Conservation (phyloP, 2,797 vertebrate genomes). For the Picus viridis region DNA sequence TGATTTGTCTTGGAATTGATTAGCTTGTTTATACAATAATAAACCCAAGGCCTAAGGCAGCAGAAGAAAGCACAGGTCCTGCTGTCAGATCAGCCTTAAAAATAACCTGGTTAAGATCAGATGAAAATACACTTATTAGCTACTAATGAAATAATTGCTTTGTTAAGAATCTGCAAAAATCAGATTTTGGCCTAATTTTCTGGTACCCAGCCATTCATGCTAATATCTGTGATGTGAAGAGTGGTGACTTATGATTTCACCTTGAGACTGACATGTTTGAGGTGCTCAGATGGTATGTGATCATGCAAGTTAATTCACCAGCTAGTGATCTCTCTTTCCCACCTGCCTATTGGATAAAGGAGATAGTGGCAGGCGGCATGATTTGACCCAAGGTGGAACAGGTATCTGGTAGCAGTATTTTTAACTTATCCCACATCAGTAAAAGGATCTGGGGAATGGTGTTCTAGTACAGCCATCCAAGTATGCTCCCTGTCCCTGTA, state of each 20-base stretch:
- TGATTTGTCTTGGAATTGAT: neutral
- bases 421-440: neutral
- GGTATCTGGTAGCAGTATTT: neutral
- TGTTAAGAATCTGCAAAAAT: conserved; percentile 35
- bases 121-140: conserved; percentile 10
- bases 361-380: neutral
- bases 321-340: rapidly evolving
- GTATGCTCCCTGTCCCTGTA: rapidly evolving
- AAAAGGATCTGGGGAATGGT: neutral
- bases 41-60: conserved; percentile 5
- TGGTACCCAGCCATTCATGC: conserved; percentile 4
- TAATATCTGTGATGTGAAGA: neutral
- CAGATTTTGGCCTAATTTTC: conserved; percentile 28
- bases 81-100: conserved; percentile 14
- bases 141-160: conserved; percentile 59
- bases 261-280: neutral
- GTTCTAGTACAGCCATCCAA: neutral
- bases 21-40: neutral
- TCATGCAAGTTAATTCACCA: neutral
- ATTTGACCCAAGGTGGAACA: neutral
- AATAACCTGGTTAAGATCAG: conserved; percentile 17
- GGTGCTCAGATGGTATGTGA: neutral
- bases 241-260: neutral
- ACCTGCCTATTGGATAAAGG: neutral
- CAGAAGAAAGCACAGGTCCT: conserved; percentile 20